A percentile compares a stretch with the other conserved stretches of the same genome.
Conservation (phyloP, 2,113 vertebrate genomes). For the Rana temporaria region DNA sequence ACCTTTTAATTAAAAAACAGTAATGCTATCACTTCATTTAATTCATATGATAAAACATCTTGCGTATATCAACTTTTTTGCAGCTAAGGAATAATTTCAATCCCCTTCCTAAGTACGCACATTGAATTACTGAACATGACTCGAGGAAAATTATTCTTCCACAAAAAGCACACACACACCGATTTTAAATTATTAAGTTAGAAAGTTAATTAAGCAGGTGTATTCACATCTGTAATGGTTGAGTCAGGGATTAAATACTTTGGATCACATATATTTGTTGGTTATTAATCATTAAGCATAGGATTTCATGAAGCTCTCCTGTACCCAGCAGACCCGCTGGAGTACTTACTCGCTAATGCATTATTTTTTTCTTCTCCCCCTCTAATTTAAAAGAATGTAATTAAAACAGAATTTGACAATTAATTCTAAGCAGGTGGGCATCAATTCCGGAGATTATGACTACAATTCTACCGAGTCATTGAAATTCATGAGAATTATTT, state of each 20-base stretch:
- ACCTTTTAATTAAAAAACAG: too few species aligned
- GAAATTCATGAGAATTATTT: constrained; percentile 81
- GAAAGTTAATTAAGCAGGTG: constrained; percentile 58
- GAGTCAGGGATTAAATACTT: constrained; percentile 60
- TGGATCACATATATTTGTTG: constrained; percentile 64
- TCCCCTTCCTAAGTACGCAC: constrained; percentile 9
- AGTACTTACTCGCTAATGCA: constrained; percentile 72
- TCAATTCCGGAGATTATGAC: constrained; percentile 81
- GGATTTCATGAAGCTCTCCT: constrained; percentile 65
- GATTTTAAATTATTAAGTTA: constrained; percentile 53
- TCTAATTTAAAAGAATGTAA: constrained; percentile 80
- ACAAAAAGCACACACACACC: constrained; percentile 33
- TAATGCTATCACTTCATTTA: background rate
- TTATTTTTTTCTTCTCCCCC: constrained; percentile 63
- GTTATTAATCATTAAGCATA: constrained; percentile 67
- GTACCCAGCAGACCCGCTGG: constrained; percentile 66
- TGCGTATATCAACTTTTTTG: background rate
- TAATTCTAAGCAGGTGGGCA: constrained; percentile 81
- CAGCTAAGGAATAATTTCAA: background rate
- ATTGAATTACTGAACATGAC: constrained; percentile 30
- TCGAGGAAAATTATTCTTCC: constrained; percentile 29
- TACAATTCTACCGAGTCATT: constrained; percentile 76
- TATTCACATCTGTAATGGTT: constrained; percentile 57
- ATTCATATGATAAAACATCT: background rate
- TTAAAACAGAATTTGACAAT: constrained; percentile 84